Conservation (phyloP, 2,797 vertebrate species). For the Remorina albescens region DNA sequence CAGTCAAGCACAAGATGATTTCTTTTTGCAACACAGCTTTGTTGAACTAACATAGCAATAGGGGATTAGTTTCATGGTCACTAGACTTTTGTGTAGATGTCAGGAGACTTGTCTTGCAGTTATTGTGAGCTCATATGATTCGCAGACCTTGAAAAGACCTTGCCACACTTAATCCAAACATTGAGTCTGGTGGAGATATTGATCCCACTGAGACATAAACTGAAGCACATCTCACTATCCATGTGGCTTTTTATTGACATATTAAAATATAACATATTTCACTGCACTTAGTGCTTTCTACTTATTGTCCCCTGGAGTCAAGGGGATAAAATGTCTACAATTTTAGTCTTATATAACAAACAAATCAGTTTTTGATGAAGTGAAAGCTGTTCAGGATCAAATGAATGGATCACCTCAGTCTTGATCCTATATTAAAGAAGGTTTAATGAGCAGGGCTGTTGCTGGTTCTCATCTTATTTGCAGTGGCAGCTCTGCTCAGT, state of each 20-base stretch:
- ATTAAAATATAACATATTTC: constrained; percentile 46
- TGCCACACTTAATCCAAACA: constrained; percentile 27
- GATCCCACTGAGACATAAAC: constrained; percentile 58
- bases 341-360: constrained; percentile 53
- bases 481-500: constrained; percentile 46
- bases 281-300: constrained; percentile 36
- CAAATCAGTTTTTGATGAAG: constrained; percentile 65
- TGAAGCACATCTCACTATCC: constrained; percentile 39
- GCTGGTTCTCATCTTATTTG: constrained; percentile 50
- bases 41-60: constrained; percentile 43
- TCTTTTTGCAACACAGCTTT: constrained; percentile 29
- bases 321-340: constrained; percentile 26
- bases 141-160: constrained; percentile 47
- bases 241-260: constrained; percentile 48
- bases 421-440: constrained; percentile 39
- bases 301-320: constrained; percentile 28
- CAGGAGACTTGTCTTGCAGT: constrained; percentile 37
- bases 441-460: constrained; percentile 34
- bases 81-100: constrained; percentile 54
- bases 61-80: constrained; percentile 54
- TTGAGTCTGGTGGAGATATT: constrained; percentile 37
- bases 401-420: constrained; percentile 46
- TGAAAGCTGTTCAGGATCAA: constrained; percentile 27
- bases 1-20: constrained; percentile 45
- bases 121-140: constrained; percentile 57